Percentiles rank a stretch among this genome's conserved stretches.
Conservation (phyloP, 2,888 invertebrate species). For the Cryptocephalus primarius region DNA sequence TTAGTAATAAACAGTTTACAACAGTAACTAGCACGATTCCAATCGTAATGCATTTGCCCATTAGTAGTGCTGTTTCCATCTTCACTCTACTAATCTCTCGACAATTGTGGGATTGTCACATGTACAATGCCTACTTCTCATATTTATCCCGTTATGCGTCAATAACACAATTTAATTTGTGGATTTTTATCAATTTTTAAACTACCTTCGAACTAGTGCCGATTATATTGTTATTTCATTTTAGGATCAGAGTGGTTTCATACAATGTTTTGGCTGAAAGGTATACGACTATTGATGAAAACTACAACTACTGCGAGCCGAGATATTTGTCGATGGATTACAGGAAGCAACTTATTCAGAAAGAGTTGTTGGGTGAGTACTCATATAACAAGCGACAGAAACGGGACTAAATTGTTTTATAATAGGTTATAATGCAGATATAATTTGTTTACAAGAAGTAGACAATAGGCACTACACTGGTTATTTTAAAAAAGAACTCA, state of each 20-base stretch:
- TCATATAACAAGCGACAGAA: background rate
- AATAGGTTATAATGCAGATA: conserved; percentile 78
- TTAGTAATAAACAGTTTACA: no score
- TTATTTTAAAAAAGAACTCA: conserved; percentile 53
- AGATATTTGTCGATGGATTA: conserved; percentile 76
- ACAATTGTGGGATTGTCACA: no score
- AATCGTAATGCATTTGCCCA: no score
- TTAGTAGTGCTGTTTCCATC: no score
- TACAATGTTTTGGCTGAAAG: conserved; percentile 88
- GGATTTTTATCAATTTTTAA: no score
- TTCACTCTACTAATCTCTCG: no score
- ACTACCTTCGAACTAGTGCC: no score
- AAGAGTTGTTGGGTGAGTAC: conserved; percentile 63
- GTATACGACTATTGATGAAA: conserved; percentile 73
- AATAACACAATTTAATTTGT: no score
- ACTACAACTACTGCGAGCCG: conserved; percentile 76
- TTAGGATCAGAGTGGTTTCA: conserved; percentile 65
- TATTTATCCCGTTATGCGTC: no score
- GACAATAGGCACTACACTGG: conserved; percentile 65
- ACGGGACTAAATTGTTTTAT: background rate
- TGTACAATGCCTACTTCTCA: no score
- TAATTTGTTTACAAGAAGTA: conserved; percentile 89
- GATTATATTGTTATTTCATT: conserved; percentile 12
- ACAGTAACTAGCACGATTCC: no score
- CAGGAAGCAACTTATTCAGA: conserved; percentile 71